phyloP scores from a whole-genome alignment of 2,888 invertebrate genomes.

The Hyppa rectilinea region DNA sequence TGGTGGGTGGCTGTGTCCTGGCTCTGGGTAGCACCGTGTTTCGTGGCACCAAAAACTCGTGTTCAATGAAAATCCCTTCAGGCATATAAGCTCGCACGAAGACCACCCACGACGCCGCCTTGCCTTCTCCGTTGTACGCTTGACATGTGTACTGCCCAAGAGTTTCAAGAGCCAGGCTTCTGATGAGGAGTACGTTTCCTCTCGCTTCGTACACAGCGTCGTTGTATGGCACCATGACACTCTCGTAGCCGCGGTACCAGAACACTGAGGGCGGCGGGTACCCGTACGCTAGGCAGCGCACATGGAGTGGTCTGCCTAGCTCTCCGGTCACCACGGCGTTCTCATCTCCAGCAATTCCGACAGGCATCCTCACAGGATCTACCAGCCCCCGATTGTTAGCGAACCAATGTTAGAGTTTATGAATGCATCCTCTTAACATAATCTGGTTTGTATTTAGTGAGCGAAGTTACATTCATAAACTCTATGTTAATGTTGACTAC shows the following conservation, averaged over 20 bases:
- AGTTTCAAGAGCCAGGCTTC: constrained; percentile 92
- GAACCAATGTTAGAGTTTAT: constrained; percentile 67
- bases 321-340: constrained; percentile 92
- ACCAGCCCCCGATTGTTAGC: constrained; percentile 76
- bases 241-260: constrained; percentile 95
- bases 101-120: constrained; percentile 94
- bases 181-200: constrained; percentile 94
- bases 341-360: constrained; percentile 93
- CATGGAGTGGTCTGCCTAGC: constrained; percentile 92
- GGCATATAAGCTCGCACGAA: constrained; percentile 94
- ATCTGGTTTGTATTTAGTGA: constrained; percentile 28
- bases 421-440: constrained; percentile 65
- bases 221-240: constrained; percentile 93
- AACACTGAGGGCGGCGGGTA: constrained; percentile 94
- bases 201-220: constrained; percentile 93
- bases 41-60: constrained; percentile 71
- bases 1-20: constrained; percentile 63
- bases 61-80: constrained; percentile 85
- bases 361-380: constrained; percentile 91
- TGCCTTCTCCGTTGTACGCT: constrained; percentile 95
- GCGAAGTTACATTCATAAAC: constrained; percentile 75
- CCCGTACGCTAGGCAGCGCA: constrained; percentile 96
- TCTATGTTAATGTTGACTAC: constrained; percentile 75
- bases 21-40: constrained; percentile 59
- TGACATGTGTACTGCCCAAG: constrained; percentile 97